phyloP scores from a whole-genome alignment of 2,113 vertebrate genomes.

The Xiphias gladius region DNA sequence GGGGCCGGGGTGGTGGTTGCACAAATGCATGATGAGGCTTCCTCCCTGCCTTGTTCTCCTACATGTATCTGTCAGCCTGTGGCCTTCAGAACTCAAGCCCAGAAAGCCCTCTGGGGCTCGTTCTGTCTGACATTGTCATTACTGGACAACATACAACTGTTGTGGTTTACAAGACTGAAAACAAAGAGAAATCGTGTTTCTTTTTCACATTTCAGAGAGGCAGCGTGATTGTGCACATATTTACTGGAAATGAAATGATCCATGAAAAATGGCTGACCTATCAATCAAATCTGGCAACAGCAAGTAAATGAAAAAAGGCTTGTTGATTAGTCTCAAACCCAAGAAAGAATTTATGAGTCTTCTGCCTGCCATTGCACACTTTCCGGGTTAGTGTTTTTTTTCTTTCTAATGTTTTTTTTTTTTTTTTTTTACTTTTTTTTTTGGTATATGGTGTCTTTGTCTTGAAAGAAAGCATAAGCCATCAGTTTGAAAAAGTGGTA shows the following conservation, averaged over 20 bases:
- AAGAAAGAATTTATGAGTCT: slow-evolving; percentile 44
- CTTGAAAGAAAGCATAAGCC: slow-evolving; percentile 17
- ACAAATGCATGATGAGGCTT: slow-evolving; percentile 68
- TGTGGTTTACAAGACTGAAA: slow-evolving; percentile 73
- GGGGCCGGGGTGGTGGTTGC: slow-evolving; percentile 67
- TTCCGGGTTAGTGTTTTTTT: slow-evolving; percentile 26
- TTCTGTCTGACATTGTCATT: slow-evolving; percentile 76
- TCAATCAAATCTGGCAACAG: slow-evolving; percentile 68
- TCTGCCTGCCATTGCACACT: slow-evolving; percentile 33
- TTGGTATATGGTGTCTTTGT: slow-evolving; percentile 15
- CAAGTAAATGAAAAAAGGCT: slow-evolving; percentile 34
- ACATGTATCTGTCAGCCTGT: slow-evolving; percentile 77
- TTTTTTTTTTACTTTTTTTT: not conserved
- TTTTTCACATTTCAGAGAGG: slow-evolving; percentile 48
- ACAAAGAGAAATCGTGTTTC: slow-evolving; percentile 66
- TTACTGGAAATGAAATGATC: slow-evolving; percentile 63
- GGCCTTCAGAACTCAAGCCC: slow-evolving; percentile 70
- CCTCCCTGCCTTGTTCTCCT: slow-evolving; percentile 63
- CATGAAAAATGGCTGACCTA: slow-evolving; percentile 54
- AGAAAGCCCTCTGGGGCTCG: slow-evolving; percentile 59
- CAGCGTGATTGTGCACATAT: slow-evolving; percentile 60
- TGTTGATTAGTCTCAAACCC: slow-evolving; percentile 51
- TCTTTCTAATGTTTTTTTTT: not conserved
- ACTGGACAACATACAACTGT: slow-evolving; percentile 74
- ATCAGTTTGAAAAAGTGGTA: slow-evolving; percentile 52